Evolutionary conservation across 2,888 invertebrate species (phyloP).

Genomic region (Philereme vetulata): DNA sequence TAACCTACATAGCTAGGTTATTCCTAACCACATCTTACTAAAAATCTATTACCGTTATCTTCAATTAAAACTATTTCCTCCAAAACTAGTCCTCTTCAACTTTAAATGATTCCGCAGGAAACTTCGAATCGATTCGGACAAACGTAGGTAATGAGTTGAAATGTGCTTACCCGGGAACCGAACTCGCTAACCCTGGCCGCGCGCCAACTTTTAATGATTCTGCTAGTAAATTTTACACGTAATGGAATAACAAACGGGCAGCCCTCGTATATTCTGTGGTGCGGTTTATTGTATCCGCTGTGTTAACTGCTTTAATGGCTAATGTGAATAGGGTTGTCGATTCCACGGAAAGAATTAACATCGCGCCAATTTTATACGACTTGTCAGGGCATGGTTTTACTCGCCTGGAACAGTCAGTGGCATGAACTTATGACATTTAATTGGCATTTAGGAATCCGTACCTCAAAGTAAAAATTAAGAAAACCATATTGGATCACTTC

Average conservation of each 20-base stretch:
- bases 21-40: not conserved
- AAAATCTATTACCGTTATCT: not conserved
- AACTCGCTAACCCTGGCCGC: constrained; percentile 49
- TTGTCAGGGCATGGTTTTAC: no score
- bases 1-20: no score
- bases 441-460: no score
- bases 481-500: no score
- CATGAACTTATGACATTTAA: no score
- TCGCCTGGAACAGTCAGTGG: no score
- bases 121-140: constrained; percentile 55
- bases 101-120: constrained; percentile 48
- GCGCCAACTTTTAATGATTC: constrained; percentile 70
- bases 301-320: constrained; percentile 23
- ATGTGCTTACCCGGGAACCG: constrained; percentile 52
- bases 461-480: no score
- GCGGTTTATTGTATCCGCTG: constrained; percentile 26
- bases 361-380: no score
- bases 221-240: constrained; percentile 65
- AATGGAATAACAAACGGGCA: constrained; percentile 65
- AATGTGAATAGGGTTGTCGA: constrained; percentile 13
- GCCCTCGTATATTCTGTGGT: constrained; percentile 38
- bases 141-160: constrained; percentile 51
- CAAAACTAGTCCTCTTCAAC: constrained; percentile 29
- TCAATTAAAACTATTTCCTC: constrained; percentile 14
- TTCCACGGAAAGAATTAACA: not conserved